Conservation (phyloP, 2,888 invertebrate species). For the Mystacides longicornis region DNA sequence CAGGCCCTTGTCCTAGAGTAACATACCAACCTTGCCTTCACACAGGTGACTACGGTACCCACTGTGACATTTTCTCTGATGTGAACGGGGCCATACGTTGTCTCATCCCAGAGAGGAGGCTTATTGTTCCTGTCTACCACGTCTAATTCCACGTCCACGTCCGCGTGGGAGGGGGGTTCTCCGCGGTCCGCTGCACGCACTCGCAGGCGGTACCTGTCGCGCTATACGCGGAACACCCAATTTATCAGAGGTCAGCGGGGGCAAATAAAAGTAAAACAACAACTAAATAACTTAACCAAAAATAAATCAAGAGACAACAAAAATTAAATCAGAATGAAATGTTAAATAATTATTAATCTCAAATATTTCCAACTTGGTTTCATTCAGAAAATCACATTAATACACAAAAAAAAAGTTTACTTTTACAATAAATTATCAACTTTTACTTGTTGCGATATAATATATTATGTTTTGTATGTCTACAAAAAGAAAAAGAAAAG, state of each 20-base stretch:
- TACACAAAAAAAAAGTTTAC: background rate
- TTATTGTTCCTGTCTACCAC: conserved; percentile 98
- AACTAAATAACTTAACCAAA: conserved; percentile 48
- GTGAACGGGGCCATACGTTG: conserved; percentile 94
- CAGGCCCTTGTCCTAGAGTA: conserved; percentile 43
- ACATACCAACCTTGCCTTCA: conserved; percentile 95
- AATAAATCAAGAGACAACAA: conserved; percentile 40
- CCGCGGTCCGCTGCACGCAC: conserved; percentile 96
- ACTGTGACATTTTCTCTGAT: conserved; percentile 98
- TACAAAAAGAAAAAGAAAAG: too few relatives aligned
- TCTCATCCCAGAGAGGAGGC: conserved; percentile 93
- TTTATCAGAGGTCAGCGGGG: conserved; percentile 65
- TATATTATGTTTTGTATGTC: too few relatives aligned
- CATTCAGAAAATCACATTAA: conserved; percentile 20
- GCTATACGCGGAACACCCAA: conserved; percentile 69
- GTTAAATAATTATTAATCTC: conserved; percentile 9
- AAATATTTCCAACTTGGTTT: conserved; percentile 12
- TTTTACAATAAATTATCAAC: background rate
- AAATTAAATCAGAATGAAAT: conserved; percentile 26
- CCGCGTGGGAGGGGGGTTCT: conserved; percentile 83
- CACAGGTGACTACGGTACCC: conserved; percentile 96
- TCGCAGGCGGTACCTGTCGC: conserved; percentile 93
- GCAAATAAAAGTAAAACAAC: conserved; percentile 49
- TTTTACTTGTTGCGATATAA: too few relatives aligned
- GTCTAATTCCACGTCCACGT: conserved; percentile 96